Evolutionary conservation across 2,113 vertebrate genomes (phyloP), one percentile per base, ranked within the genome.

Genomic region (Callipepla californica): DNA sequence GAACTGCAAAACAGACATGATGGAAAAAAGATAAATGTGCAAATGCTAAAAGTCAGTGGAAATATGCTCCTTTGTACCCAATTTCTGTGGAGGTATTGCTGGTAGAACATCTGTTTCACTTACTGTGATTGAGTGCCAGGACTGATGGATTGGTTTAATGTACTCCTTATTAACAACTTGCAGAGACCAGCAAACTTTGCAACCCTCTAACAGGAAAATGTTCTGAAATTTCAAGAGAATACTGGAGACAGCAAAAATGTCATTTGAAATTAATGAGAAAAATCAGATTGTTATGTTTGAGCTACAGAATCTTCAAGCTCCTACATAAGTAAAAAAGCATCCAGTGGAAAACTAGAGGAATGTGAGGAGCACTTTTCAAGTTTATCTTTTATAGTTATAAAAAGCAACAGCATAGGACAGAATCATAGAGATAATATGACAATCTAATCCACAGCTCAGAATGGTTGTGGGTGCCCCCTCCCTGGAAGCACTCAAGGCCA

Each of bases 161-260:
- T 23, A 22, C 48, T 84, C 72, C 66, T 93, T 91, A 81, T 79
- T 90, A 94, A 80, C 70, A 91, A 79, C 73, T 94, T 95, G 95
- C 85, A 93, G 45, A 96, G 44, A 87, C 44, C 34, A 88, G 90
- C 79, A 95, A 77, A 65, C 55, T 93, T 80, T 86, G 36, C 40
- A 79, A 61, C 36, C 18, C 79, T 75, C 66, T 80, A 93, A 58
- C 42, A 78, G 47, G 50, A 85, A 94, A 95, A 59, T 26, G 70
- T 67, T 79, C 81, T 38, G 14, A 83, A 87, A 94, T 85, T 72
- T 61, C 25, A 75, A 40, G 12, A 86, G 62, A 95, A 88, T 38
- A 72, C 40, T 58, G 62, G 79, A 93, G 79, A 32, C 88, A 94
- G 95, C 89, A 97, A 74, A 97, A 94, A 78, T 69, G 92, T 87